These are phyloP conservation scores for Tetragonula clypearis DNA, from an alignment of 1,140 invertebrate genomes.

Conservation along the genomic window DNA sequence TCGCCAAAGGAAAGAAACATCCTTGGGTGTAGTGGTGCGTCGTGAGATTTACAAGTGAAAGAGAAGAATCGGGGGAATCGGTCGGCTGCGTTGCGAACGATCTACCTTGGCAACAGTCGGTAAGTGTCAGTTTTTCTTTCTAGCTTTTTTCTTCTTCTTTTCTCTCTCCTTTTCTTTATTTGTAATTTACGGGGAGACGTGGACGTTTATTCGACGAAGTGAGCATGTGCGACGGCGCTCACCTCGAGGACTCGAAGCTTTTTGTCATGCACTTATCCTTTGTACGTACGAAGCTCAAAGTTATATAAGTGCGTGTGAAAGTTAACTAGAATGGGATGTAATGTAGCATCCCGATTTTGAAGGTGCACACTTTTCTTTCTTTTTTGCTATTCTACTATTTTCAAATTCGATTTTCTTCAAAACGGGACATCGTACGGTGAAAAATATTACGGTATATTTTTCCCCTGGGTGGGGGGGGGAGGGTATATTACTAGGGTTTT, in stretches of 20 bases:
- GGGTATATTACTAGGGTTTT: too few relatives aligned
- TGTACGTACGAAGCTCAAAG: too few relatives aligned
- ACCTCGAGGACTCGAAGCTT: background rate
- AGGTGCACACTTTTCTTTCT: too few relatives aligned
- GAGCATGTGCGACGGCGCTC: background rate
- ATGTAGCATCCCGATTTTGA: background rate
- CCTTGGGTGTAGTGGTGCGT: background rate
- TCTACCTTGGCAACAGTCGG: background rate
- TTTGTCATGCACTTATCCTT: constrained; percentile 4
- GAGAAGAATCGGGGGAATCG: background rate
- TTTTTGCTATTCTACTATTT: too few relatives aligned
- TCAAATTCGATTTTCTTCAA: too few relatives aligned
- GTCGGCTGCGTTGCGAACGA: background rate
- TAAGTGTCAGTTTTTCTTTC: background rate
- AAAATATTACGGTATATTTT: too few relatives aligned
- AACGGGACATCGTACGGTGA: too few relatives aligned
- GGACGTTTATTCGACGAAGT: constrained; percentile 4
- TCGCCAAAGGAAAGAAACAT: too few relatives aligned
- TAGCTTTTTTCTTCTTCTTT: too few relatives aligned
- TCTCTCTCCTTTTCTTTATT: too few relatives aligned
- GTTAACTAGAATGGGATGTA: background rate
- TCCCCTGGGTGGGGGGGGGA: too few relatives aligned
- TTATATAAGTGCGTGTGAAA: background rate
- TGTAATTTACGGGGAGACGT: constrained; percentile 10
- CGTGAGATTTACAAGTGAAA: background rate